Evolutionary conservation across 2,797 vertebrate genomes (phyloP).

Genomic region (Chrysolophus pictus): DNA sequence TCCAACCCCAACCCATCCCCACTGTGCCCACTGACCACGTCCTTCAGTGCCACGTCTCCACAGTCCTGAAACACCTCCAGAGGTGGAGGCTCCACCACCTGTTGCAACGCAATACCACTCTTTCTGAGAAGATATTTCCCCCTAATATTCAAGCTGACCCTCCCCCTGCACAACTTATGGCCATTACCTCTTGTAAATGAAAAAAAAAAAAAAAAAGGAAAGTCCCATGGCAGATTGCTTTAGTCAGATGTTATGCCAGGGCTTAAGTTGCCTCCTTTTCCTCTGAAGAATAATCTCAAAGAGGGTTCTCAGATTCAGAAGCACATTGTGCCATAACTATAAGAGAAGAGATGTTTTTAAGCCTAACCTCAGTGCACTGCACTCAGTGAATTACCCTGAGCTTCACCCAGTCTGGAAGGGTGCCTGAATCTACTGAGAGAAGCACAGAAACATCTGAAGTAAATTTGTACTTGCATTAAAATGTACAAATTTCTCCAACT

Average conservation of each 20-base stretch:
- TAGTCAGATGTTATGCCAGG: neutral
- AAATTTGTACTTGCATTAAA: neutral
- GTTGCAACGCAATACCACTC: no score
- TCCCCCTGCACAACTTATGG: no score
- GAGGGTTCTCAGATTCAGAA: accelerated
- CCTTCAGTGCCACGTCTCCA: no score
- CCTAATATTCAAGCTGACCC: no score
- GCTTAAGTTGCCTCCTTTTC: neutral
- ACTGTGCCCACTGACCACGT: no score
- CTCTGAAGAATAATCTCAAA: neutral
- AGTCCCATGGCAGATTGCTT: accelerated
- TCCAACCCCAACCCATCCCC: no score
- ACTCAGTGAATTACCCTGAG: accelerated
- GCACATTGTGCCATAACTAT: accelerated
- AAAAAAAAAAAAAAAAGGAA: neutral
- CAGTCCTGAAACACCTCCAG: no score
- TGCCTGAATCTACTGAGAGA: neutral
- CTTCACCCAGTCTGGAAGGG: accelerated
- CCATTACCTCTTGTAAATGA: no score
- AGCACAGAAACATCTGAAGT: neutral
- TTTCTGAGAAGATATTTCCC: no score
- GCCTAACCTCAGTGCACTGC: accelerated
- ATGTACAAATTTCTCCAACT: accelerated
- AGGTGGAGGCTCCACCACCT: no score
- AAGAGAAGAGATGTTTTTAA: accelerated